Base-by-base conservation (phyloP, 2,113 vertebrate species). In the Vanacampus margaritifer region DNA sequence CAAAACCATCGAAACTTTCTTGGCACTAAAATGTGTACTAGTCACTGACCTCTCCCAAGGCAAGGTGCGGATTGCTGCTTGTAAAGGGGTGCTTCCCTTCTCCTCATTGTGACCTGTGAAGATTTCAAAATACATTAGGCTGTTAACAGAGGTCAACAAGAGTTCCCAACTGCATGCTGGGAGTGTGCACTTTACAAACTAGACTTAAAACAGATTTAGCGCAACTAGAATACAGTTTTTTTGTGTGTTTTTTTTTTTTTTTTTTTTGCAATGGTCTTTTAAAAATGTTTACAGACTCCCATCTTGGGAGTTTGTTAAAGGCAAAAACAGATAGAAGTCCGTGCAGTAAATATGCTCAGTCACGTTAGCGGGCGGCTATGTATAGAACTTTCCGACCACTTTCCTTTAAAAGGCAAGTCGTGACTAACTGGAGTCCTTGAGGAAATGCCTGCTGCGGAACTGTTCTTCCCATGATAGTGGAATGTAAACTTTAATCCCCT, bases 21-120 rank as follows among this genome's bases (percentile, higher is more conserved):
- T 2, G 28, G 28, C 28, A 32, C 28, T 32, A 32, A 32, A 32
- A 32, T 32, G 28, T 32, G 28, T 32, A 32, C 2, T 51, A 51
- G 45, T 32, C n/a, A 68, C 86, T 90, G 69, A 92, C 91, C 89
- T 68, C 69, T 90, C 16, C 83, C 81, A 0, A 87, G n/a, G 73
- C 61, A 72, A 63, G 86, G 86, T 0, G 72, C 78, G 0, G 91
- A 89, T 66, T 86, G 76, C 73, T 91, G 90, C 80, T 92, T 91
- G 32, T 0, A 45, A 1, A 91, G 79, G 13, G 82, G 79, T 0
- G 32, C 72, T 4, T 73, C 78, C 21, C 51, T 64, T 60, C 8
- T 84, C 59, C 21, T 88, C 89, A 90, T 90, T 28, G 69, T 89
- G 60, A 60, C n/a, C 66, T 70, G 43, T 43, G 37, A 43, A 43